Conservation (phyloP, 1,140 invertebrate species). For the Calliopsis andreniformis region DNA sequence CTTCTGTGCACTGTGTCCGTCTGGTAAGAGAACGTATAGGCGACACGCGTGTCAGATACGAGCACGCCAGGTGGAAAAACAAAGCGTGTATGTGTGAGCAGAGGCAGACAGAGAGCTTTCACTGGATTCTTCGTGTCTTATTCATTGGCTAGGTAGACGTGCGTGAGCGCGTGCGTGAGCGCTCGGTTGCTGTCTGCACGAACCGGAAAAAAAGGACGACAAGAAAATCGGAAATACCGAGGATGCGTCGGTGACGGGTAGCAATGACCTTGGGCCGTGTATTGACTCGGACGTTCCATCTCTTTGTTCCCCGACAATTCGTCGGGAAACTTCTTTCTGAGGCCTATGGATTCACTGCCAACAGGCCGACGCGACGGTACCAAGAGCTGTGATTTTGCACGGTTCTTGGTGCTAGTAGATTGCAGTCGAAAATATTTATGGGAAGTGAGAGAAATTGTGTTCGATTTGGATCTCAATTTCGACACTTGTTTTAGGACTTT, state of each 20-base stretch:
- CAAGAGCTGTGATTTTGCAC: slow-evolving; percentile 25
- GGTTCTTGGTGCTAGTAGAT: background rate
- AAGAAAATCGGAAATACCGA: slow-evolving; percentile 52
- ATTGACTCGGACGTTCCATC: slow-evolving; percentile 62
- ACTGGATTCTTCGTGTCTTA: slow-evolving; percentile 38
- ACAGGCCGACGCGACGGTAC: slow-evolving; percentile 27
- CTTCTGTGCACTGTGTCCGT: background rate
- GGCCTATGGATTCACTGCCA: slow-evolving; percentile 5
- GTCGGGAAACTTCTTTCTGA: slow-evolving; percentile 60
- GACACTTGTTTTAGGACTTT: too few species aligned
- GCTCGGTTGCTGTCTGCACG: slow-evolving; percentile 2
- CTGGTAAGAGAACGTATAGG: too few species aligned
- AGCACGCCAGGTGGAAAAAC: slow-evolving; percentile 19
- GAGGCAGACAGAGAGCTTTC: slow-evolving; percentile 1
- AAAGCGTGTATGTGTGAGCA: background rate
- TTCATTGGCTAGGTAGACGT: slow-evolving; percentile 15
- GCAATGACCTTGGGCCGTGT: slow-evolving; percentile 66
- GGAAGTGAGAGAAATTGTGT: background rate
- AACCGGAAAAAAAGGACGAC: slow-evolving; percentile 34
- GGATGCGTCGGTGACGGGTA: slow-evolving; percentile 56
- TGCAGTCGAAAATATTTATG: slow-evolving; percentile 12
- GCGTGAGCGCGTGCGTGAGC: background rate
- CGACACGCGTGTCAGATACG: background rate
- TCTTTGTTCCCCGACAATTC: slow-evolving; percentile 61
- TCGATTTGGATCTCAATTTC: too few species aligned